Conservation (phyloP, 2,797 vertebrate species). For the Natrix natrix region DNA sequence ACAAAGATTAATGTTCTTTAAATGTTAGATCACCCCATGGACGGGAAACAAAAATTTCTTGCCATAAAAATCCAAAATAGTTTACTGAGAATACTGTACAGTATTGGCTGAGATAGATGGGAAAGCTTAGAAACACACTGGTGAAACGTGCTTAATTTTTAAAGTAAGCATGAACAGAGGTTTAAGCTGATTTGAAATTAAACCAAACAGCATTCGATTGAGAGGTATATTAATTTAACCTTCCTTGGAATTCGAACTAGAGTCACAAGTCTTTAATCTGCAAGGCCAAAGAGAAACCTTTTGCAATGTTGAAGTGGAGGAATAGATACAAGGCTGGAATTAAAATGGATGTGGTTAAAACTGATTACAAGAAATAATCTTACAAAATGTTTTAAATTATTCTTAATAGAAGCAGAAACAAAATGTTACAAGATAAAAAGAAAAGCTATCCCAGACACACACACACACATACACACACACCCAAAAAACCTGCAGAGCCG, state of each 20-base stretch:
- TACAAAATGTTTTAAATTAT: neutral
- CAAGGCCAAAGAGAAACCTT: neutral
- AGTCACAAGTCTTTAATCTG: neutral
- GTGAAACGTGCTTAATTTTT: slow-evolving; percentile 9
- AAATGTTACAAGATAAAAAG: neutral
- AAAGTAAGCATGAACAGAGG: neutral
- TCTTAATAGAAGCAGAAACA: neutral
- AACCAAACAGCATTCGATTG: neutral
- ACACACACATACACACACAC: too few relatives aligned
- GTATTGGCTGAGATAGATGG: slow-evolving; percentile 12
- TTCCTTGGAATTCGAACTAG: neutral
- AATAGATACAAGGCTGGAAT: neutral
- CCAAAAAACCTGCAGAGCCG: too few relatives aligned
- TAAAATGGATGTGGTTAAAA: neutral
- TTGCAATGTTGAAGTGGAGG: neutral
- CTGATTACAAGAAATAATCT: neutral
- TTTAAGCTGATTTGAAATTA: slow-evolving; percentile 10
- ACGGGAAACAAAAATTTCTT: neutral
- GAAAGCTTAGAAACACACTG: slow-evolving; percentile 23
- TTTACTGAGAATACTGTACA: fast-evolving
- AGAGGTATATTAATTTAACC: neutral
- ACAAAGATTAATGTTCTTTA: fast-evolving
- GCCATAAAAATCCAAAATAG: fast-evolving
- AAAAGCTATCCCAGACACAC: neutral
- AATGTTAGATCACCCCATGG: neutral